phyloP scores from a whole-genome alignment of 2,113 vertebrate genomes.

The Planiliza haematocheilus region DNA sequence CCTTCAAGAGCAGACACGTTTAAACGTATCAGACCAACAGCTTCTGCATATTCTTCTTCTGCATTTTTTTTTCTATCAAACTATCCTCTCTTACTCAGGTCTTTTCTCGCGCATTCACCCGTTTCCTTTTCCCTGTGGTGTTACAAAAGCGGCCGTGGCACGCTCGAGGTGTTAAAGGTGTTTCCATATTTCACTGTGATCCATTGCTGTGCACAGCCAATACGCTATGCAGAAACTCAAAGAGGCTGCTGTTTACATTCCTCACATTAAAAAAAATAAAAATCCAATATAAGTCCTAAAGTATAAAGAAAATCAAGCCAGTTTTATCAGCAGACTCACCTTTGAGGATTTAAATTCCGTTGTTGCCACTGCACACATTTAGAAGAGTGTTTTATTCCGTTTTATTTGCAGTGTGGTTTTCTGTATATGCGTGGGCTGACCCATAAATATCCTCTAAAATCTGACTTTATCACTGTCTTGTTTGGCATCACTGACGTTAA shows the following conservation, averaged over 20 bases:
- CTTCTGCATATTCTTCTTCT: neutral
- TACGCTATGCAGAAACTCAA: conserved; percentile 65
- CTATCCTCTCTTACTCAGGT: conserved; percentile 54
- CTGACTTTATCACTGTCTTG: conserved; percentile 35
- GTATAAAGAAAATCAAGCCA: conserved; percentile 23
- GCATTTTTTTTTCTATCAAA: conserved; percentile 8
- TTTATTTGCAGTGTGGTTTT: conserved; percentile 8
- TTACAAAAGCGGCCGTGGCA: neutral
- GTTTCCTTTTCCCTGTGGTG: conserved; percentile 13
- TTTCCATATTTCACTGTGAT: conserved; percentile 72
- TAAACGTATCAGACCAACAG: neutral
- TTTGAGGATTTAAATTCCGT: conserved; percentile 36
- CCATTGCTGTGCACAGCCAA: conserved; percentile 47
- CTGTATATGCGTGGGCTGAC: conserved; percentile 17
- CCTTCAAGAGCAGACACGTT: neutral
- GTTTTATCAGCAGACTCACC: conserved; percentile 20
- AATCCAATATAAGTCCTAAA: neutral
- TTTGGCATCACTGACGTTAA: conserved; percentile 21
- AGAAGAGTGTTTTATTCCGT: conserved; percentile 26
- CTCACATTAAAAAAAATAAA: conserved; percentile 8
- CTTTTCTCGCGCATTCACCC: conserved; percentile 16
- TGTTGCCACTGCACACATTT: conserved; percentile 18
- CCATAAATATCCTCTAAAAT: conserved; percentile 38
- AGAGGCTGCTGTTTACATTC: conserved; percentile 48
- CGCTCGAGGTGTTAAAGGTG: too few species aligned